Evolutionary conservation across 2,888 invertebrate genomes (phyloP).

Genomic region (Lagria hirta): DNA sequence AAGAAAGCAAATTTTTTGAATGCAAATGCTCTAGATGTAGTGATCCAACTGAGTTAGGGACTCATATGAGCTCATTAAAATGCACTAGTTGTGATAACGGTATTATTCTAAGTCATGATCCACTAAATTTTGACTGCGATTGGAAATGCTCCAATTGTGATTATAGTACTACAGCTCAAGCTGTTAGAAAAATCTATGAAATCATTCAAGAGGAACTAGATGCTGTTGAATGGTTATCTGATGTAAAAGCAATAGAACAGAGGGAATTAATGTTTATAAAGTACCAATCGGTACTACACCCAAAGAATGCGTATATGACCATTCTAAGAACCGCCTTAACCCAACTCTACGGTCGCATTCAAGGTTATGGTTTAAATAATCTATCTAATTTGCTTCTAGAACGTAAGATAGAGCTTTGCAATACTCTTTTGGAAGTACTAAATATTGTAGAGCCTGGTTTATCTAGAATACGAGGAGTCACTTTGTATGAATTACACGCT

Average conservation of each 20-base stretch:
- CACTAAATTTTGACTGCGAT: slow-evolving; percentile 58
- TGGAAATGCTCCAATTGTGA: slow-evolving; percentile 74
- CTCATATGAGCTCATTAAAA: slow-evolving; percentile 76
- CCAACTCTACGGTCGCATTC: slow-evolving; percentile 77
- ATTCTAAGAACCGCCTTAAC: slow-evolving; percentile 68
- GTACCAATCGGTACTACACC: slow-evolving; percentile 65
- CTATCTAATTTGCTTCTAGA: slow-evolving; percentile 72
- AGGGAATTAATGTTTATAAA: slow-evolving; percentile 59
- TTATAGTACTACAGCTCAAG: slow-evolving; percentile 62
- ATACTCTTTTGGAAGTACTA: slow-evolving; percentile 66
- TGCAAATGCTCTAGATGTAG: slow-evolving; percentile 75
- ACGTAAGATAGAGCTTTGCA: slow-evolving; percentile 74
- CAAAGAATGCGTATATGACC: slow-evolving; percentile 71
- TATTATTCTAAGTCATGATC: slow-evolving; percentile 63
- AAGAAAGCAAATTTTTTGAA: slow-evolving; percentile 76
- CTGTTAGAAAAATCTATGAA: slow-evolving; percentile 63
- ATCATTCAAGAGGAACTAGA: slow-evolving; percentile 71
- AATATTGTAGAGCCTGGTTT: slow-evolving; percentile 77
- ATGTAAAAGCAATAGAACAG: slow-evolving; percentile 64
- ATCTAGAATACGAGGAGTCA: slow-evolving; percentile 70
- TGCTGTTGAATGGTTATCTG: slow-evolving; percentile 60
- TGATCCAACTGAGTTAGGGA: slow-evolving; percentile 79
- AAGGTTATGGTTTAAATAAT: slow-evolving; percentile 70
- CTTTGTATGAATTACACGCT: slow-evolving; percentile 73
- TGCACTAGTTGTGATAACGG: slow-evolving; percentile 78